Conservation (phyloP, 1,140 invertebrate genomes). For the Tenebrio molitor region DNA sequence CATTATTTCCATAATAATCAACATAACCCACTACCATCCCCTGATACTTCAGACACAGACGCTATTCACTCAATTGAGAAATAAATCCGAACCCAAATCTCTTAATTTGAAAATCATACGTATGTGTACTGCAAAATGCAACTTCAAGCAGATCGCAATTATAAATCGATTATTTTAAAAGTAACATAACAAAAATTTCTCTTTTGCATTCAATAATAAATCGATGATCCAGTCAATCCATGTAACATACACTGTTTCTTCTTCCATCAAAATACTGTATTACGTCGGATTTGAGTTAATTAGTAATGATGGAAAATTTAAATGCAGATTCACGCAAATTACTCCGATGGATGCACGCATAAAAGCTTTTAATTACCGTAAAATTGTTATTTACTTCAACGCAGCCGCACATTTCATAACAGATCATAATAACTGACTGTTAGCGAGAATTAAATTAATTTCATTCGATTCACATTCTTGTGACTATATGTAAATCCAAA, state of each 20-base stretch:
- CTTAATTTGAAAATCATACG: too few relatives aligned
- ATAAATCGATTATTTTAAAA: too few relatives aligned
- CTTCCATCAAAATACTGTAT: not conserved
- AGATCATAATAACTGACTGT: slow-evolving; percentile 32
- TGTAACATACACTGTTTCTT: too few relatives aligned
- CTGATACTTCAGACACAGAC: slow-evolving; percentile 5
- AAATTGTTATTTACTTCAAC: slow-evolving; percentile 39
- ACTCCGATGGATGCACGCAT: slow-evolving; percentile 29
- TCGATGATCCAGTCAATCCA: too few relatives aligned
- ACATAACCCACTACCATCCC: slow-evolving; percentile 10
- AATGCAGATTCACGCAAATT: slow-evolving; percentile 34
- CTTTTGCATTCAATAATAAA: too few relatives aligned
- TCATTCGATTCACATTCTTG: too few relatives aligned
- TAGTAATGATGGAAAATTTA: slow-evolving; percentile 31
- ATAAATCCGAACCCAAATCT: too few relatives aligned
- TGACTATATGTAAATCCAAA: too few relatives aligned
- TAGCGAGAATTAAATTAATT: slow-evolving; percentile 10
- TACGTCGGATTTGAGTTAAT: slow-evolving; percentile 6
- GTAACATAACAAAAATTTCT: too few relatives aligned
- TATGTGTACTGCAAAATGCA: too few relatives aligned
- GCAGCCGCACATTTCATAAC: slow-evolving; percentile 22
- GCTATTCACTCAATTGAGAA: not conserved
- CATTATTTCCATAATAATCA: slow-evolving; percentile 33
- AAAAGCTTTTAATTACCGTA: slow-evolving; percentile 33
- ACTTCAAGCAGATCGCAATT: too few relatives aligned